A percentile compares a stretch with the other conserved stretches of the same genome.
Conservation (phyloP, 2,113 vertebrate species). For the Gila orcuttii region DNA sequence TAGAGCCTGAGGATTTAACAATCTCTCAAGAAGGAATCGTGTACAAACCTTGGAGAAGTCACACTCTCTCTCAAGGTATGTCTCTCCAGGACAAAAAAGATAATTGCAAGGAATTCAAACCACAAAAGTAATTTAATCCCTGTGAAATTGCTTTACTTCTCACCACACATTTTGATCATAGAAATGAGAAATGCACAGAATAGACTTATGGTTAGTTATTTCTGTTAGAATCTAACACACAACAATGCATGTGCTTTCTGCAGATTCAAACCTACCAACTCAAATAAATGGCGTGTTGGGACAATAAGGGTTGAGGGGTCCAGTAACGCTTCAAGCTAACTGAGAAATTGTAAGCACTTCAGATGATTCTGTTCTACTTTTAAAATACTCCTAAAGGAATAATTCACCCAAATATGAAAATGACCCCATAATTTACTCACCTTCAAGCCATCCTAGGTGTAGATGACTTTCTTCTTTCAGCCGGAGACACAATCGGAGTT, state of each 20-base stretch:
- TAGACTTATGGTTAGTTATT: too few relatives aligned
- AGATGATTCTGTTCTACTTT: neutral
- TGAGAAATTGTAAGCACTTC: neutral
- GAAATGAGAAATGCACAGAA: neutral
- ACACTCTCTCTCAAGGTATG: constrained; percentile 49
- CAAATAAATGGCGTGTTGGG: constrained; percentile 6
- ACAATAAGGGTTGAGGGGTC: neutral
- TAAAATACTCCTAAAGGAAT: neutral
- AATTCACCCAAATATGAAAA: too few relatives aligned
- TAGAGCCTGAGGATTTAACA: neutral
- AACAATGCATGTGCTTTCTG: constrained; percentile 6
- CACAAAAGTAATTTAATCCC: neutral
- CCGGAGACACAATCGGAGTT: too few relatives aligned
- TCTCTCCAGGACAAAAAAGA: neutral
- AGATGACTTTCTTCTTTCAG: too few relatives aligned
- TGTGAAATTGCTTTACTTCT: neutral
- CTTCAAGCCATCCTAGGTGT: too few relatives aligned
- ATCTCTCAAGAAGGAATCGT: neutral
- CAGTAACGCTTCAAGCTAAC: neutral
- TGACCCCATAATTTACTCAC: too few relatives aligned
- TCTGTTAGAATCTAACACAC: neutral
- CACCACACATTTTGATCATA: neutral
- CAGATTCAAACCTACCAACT: neutral
- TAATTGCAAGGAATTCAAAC: neutral
- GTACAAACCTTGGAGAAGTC: constrained; percentile 56